These are phyloP conservation scores for Azemiops feae DNA, from an alignment of 2,113 vertebrate genomes.

Conservation along the genomic window DNA sequence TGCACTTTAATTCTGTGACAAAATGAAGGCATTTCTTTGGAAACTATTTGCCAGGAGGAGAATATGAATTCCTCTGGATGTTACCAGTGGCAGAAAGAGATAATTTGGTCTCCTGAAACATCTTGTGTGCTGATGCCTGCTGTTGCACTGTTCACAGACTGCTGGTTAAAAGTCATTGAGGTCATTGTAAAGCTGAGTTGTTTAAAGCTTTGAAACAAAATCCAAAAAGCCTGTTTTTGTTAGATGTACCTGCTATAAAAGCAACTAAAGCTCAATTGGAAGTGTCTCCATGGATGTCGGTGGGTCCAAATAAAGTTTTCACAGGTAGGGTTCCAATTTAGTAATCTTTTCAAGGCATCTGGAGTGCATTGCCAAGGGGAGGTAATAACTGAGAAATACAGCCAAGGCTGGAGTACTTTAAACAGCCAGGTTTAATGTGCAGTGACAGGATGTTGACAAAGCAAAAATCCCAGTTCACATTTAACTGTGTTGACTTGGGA, in stretches of 20 bases:
- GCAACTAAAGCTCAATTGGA: neutral
- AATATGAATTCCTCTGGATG: neutral
- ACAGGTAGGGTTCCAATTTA: neutral
- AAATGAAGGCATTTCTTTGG: neutral
- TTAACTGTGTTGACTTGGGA: neutral
- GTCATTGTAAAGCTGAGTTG: neutral
- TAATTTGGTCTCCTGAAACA: neutral
- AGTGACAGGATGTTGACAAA: neutral
- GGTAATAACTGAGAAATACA: neutral
- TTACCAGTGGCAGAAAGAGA: neutral
- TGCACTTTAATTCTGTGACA: neutral
- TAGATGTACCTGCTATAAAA: neutral
- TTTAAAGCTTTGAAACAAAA: neutral
- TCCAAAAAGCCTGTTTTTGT: neutral
- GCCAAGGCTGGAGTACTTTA: neutral
- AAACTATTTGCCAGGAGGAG: neutral
- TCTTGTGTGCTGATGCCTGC: neutral
- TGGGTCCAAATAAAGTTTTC: neutral
- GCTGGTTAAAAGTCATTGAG: neutral
- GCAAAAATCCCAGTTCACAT: neutral
- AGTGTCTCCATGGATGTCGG: neutral
- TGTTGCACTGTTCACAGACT: neutral
- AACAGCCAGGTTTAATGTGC: neutral
- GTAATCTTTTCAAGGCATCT: neutral
- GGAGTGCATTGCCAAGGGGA: neutral